Conservation (phyloP, 2,113 vertebrate species). For the Ranitomeya imitator region DNA sequence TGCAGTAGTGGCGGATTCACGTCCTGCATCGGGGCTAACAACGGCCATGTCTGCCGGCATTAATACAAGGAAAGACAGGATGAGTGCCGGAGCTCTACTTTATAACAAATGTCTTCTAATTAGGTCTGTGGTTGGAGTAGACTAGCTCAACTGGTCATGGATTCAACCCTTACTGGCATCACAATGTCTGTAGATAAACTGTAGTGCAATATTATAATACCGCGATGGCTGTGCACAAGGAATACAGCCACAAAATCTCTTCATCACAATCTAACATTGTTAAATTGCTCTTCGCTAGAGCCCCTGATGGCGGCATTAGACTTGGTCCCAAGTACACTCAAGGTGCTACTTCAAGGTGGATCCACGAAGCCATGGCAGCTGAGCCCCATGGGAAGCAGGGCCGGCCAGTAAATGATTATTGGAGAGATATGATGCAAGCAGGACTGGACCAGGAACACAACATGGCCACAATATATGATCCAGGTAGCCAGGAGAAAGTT, state of each 20-base stretch:
- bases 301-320: too few species aligned
- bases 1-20: constrained; percentile 16
- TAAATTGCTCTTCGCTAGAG: too few species aligned
- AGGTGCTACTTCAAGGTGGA: too few species aligned
- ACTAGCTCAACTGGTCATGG: too few species aligned
- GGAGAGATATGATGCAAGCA: too few species aligned
- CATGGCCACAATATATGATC: too few species aligned
- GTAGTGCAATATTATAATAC: neutral
- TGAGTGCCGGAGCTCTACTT: neutral
- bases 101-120: neutral
- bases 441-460: too few species aligned
- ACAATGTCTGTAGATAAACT: neutral
- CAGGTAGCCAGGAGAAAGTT: too few species aligned
- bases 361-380: too few species aligned
- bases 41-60: constrained; percentile 10
- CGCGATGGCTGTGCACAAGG: neutral
- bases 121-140: neutral
- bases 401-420: too few species aligned
- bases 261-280: neutral
- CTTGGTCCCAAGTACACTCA: too few species aligned
- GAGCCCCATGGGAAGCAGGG: too few species aligned
- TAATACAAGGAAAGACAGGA: neutral
- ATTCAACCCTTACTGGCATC: neutral
- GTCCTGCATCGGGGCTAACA: neutral
- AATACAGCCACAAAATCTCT: neutral